Conservation (phyloP, 1,140 invertebrate genomes). For the Drosophila paulistorum region DNA sequence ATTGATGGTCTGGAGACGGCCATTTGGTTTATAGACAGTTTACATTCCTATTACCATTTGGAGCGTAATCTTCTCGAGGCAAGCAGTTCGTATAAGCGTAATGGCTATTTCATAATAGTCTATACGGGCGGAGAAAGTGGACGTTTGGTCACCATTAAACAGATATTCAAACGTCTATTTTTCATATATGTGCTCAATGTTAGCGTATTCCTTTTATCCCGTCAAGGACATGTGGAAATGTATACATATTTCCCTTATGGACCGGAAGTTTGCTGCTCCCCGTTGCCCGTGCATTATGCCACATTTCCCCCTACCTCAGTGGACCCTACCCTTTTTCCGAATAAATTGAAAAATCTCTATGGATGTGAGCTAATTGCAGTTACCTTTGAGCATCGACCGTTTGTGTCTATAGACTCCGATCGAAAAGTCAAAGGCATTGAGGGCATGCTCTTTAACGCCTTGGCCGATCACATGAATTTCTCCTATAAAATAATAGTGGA, state of each 20-base stretch:
- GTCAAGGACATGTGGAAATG: constrained; percentile 39
- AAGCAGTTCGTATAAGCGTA: constrained; percentile 57
- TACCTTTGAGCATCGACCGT: constrained; percentile 58
- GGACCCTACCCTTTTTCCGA: constrained; percentile 40
- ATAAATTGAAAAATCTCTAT: constrained; percentile 56
- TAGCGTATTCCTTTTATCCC: constrained; percentile 51
- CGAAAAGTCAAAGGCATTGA: constrained; percentile 54
- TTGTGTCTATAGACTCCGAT: constrained; percentile 38
- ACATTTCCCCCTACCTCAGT: constrained; percentile 44
- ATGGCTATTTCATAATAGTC: constrained; percentile 62
- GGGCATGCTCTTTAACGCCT: constrained; percentile 49
- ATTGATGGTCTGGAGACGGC: constrained; percentile 32
- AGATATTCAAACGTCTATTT: constrained; percentile 66
- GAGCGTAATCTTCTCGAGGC: constrained; percentile 47
- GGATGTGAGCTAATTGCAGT: constrained; percentile 47
- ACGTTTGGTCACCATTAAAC: constrained; percentile 44
- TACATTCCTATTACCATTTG: constrained; percentile 53
- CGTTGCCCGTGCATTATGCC: constrained; percentile 57
- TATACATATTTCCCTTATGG: constrained; percentile 76
- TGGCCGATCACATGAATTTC: constrained; percentile 72
- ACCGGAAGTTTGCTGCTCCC: constrained; percentile 54
- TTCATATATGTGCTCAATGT: constrained; percentile 69
- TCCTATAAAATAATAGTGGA: constrained; percentile 39
- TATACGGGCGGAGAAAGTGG: constrained; percentile 62
- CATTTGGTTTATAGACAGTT: constrained; percentile 72